phyloP scores from a whole-genome alignment of 1,140 invertebrate genomes.

The Bicyclus anynana region DNA sequence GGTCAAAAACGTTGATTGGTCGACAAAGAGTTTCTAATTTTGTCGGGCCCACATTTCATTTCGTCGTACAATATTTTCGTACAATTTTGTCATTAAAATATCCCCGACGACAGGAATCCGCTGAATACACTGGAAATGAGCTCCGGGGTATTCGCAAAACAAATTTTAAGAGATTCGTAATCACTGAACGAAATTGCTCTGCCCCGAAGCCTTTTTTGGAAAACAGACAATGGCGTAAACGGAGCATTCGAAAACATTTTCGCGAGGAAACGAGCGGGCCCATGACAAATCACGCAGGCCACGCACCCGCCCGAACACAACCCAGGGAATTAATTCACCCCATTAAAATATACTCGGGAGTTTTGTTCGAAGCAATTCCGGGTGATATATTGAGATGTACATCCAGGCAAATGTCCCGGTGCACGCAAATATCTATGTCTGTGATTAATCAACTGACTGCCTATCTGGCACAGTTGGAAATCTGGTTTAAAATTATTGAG shows the following conservation, averaged over 20 bases:
- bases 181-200: constrained; percentile 8
- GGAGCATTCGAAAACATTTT: constrained; percentile 17
- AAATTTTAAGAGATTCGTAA: constrained; percentile 5
- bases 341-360: constrained; percentile 18
- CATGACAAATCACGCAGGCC: constrained; percentile 21
- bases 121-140: neutral
- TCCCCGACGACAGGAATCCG: neutral
- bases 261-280: constrained; percentile 15
- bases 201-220: constrained; percentile 6
- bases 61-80: no score
- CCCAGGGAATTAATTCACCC: constrained; percentile 19
- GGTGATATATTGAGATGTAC: constrained; percentile 11
- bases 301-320: constrained; percentile 14
- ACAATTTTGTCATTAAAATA: neutral
- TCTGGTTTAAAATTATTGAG: no score
- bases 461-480: no score
- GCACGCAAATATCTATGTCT: neutral
- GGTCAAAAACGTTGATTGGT: no score
- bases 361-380: constrained; percentile 10
- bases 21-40: no score
- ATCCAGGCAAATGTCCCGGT: neutral
- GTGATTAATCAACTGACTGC: no score
- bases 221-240: constrained; percentile 18
- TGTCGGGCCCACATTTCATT: no score
- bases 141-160: neutral